Conservation (phyloP, 2,113 vertebrate species). For the Indri indri region DNA sequence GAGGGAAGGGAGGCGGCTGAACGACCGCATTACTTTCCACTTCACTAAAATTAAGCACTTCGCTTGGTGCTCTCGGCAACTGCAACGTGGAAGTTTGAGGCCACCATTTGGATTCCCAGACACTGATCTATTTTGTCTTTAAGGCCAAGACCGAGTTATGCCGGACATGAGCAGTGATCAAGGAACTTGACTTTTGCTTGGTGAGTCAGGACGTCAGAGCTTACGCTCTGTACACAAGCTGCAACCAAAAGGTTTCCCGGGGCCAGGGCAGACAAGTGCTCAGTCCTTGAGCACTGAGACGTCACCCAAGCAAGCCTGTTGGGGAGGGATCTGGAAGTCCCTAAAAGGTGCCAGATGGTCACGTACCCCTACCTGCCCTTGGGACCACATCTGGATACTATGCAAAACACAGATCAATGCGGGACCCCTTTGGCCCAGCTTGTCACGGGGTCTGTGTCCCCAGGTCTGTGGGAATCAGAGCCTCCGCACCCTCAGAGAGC, state of each 20-base stretch:
- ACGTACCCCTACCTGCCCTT: background rate
- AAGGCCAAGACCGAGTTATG: background rate
- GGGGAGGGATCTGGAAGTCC: background rate
- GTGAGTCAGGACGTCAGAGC: background rate
- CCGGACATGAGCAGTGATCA: no score
- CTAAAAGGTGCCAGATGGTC: background rate
- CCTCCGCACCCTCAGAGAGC: background rate
- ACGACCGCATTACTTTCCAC: background rate
- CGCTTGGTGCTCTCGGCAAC: background rate
- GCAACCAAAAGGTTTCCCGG: accelerated
- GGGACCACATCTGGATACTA: background rate
- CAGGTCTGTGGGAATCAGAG: background rate
- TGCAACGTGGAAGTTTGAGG: background rate
- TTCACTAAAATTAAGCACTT: background rate
- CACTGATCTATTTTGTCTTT: background rate
- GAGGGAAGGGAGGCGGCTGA: no score
- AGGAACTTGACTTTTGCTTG: background rate
- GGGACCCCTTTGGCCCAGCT: background rate
- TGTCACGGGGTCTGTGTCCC: background rate
- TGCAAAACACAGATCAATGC: background rate
- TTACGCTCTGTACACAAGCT: accelerated
- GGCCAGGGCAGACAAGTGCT: background rate
- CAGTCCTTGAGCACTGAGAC: background rate
- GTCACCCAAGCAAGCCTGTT: background rate
- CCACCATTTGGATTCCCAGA: background rate